phyloP scores from a whole-genome alignment of 2,797 vertebrate species.

The Sorex maritimensis region DNA sequence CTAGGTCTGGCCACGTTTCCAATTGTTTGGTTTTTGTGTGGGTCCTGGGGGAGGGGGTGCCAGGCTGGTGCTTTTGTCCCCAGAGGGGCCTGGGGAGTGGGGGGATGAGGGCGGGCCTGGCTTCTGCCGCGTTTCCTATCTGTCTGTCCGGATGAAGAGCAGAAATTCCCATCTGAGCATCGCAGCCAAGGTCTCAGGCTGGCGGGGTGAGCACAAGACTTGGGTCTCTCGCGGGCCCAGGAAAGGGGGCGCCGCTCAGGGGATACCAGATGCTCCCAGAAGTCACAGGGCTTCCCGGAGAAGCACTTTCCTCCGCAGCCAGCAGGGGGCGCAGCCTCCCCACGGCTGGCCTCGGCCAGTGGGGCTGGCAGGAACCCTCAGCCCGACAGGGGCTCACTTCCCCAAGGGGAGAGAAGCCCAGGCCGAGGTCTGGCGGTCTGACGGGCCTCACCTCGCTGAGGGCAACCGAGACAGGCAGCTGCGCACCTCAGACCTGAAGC shows the following conservation, averaged over 20 bases:
- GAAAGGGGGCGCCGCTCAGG: slow-evolving; percentile 33
- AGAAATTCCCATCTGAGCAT: slow-evolving; percentile 80
- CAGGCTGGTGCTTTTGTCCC: slow-evolving; percentile 81
- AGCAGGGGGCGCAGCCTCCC: slow-evolving; percentile 78
- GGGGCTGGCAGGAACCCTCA: not conserved
- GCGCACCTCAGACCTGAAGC: too few species aligned
- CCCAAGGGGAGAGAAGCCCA: too few species aligned
- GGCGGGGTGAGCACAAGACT: slow-evolving; percentile 80
- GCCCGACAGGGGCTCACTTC: too few species aligned
- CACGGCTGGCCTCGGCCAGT: slow-evolving; percentile 5
- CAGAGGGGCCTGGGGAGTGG: slow-evolving; percentile 69
- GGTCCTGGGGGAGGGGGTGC: slow-evolving; percentile 79
- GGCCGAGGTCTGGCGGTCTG: too few species aligned
- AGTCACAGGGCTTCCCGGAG: not conserved
- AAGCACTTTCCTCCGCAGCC: not conserved
- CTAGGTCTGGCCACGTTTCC: slow-evolving; percentile 83
- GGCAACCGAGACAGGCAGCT: too few species aligned
- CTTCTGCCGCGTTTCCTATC: slow-evolving; percentile 84
- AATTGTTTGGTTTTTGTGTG: slow-evolving; percentile 83
- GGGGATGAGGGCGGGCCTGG: slow-evolving; percentile 59
- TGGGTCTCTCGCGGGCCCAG: slow-evolving; percentile 32
- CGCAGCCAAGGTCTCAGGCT: slow-evolving; percentile 77
- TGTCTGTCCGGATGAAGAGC: slow-evolving; percentile 83
- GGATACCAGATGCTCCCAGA: not conserved
- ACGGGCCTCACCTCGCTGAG: too few species aligned